phyloP scores from a whole-genome alignment of 2,113 vertebrate species.

The Melanerpes aurifrons region DNA sequence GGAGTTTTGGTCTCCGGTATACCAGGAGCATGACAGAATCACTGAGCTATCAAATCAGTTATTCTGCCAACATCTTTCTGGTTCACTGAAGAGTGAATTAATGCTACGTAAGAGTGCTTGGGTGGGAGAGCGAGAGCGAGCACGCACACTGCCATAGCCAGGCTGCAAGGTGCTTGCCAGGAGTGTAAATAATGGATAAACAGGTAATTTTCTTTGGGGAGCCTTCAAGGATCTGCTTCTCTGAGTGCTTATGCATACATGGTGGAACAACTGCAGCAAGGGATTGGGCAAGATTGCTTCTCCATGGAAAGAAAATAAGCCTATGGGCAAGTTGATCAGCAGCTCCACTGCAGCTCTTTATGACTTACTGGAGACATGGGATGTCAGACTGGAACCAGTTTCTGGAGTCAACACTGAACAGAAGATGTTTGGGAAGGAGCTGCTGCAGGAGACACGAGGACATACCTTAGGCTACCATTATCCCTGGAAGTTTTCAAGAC shows the following conservation, averaged over 20 bases:
- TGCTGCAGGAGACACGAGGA: neutral
- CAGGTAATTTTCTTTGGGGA: constrained; percentile 1
- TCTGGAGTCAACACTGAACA: accelerated
- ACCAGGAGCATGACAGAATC: constrained; percentile 16
- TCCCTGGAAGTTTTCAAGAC: no score
- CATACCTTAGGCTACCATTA: neutral
- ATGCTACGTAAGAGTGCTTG: neutral
- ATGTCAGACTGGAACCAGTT: neutral
- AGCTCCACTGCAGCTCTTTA: accelerated
- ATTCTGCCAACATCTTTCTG: constrained; percentile 57
- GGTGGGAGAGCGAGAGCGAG: neutral
- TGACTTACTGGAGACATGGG: neutral
- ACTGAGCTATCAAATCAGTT: constrained; percentile 51
- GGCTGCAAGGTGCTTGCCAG: neutral
- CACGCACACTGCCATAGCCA: neutral
- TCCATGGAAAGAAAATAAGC: neutral
- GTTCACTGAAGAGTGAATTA: constrained; percentile 43
- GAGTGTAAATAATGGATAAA: neutral
- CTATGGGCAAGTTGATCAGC: neutral
- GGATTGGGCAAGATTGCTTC: neutral
- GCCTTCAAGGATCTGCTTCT: neutral
- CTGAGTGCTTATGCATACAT: accelerated
- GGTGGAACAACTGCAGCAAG: neutral
- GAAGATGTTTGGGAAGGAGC: neutral
- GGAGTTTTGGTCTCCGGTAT: constrained; percentile 12